These are phyloP conservation scores for Halcyon leucocephala DNA, from an alignment of 2,797 vertebrate species.

Conservation along the genomic window DNA sequence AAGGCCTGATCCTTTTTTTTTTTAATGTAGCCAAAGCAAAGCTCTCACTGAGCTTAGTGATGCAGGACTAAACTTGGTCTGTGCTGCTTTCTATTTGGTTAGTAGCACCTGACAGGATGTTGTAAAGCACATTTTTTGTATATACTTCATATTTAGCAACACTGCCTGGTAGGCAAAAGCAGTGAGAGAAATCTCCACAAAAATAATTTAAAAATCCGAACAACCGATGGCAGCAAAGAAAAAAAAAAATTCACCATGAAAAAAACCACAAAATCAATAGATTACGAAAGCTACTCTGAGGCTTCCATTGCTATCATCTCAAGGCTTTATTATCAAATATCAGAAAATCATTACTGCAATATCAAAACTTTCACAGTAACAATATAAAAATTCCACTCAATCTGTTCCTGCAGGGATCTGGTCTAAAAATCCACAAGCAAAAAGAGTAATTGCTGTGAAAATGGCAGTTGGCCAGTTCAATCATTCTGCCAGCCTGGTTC, in stretches of 20 bases:
- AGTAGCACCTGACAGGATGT: neutral
- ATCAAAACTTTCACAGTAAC: conserved; percentile 56
- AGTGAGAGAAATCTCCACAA: neutral
- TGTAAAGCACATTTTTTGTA: neutral
- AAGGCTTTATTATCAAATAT: conserved; percentile 58
- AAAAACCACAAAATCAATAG: neutral
- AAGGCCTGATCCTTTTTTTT: neutral
- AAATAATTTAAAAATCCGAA: neutral
- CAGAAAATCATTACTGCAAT: conserved; percentile 65
- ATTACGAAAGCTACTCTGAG: conserved; percentile 3
- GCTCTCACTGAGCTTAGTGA: neutral
- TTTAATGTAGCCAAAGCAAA: neutral
- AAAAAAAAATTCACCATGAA: neutral
- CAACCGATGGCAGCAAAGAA: neutral
- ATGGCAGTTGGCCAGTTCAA: conserved; percentile 55
- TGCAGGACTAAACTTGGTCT: neutral
- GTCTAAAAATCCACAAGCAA: conserved; percentile 60
- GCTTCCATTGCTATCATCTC: conserved; percentile 9
- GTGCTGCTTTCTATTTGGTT: neutral
- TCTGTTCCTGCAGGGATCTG: conserved; percentile 65
- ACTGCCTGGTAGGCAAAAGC: neutral
- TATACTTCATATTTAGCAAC: neutral
- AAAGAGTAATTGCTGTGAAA: conserved; percentile 26
- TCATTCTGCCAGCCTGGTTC: neutral
- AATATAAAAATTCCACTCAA: conserved; percentile 48